These are phyloP conservation scores for Xanthorhoe spadicearia DNA, from an alignment of 2,888 invertebrate genomes.

Conservation along the genomic window DNA sequence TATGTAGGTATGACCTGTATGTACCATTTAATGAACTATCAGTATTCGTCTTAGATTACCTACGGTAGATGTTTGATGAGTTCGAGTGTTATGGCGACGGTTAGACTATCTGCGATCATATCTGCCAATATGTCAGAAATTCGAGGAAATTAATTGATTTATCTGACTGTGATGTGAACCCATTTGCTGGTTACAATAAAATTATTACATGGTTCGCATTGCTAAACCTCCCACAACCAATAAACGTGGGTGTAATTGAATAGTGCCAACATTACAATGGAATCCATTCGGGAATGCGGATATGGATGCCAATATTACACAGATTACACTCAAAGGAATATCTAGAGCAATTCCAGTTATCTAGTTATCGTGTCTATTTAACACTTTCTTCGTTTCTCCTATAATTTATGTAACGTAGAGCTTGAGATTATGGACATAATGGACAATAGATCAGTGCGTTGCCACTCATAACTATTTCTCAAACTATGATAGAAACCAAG, in stretches of 20 bases:
- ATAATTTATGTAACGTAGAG: too few relatives aligned
- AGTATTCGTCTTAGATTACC: background rate
- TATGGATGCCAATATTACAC: slow-evolving; percentile 5
- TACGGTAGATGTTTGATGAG: background rate
- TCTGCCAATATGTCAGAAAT: background rate
- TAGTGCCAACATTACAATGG: slow-evolving; percentile 26
- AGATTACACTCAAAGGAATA: background rate
- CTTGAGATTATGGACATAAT: too few relatives aligned
- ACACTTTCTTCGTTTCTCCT: too few relatives aligned
- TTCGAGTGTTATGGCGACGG: background rate
- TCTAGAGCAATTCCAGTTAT: background rate
- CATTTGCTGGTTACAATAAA: slow-evolving; percentile 15
- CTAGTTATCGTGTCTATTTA: too few relatives aligned
- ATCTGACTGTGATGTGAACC: slow-evolving; percentile 7
- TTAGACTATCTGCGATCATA: too few relatives aligned
- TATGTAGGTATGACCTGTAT: background rate
- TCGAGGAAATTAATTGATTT: background rate
- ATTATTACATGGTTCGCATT: slow-evolving; percentile 22
- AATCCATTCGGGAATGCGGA: slow-evolving; percentile 32
- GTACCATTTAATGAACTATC: too few relatives aligned
- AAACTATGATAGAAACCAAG: too few relatives aligned
- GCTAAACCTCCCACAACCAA: slow-evolving; percentile 28
- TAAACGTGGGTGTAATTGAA: slow-evolving; percentile 32
- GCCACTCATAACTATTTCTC: too few relatives aligned
- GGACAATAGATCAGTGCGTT: too few relatives aligned